A percentile compares a stretch with the other conserved stretches of the same genome.
Evolutionary conservation across 2,797 vertebrate genomes (phyloP).

Genomic region (Pseudocheirus occidentalis): DNA sequence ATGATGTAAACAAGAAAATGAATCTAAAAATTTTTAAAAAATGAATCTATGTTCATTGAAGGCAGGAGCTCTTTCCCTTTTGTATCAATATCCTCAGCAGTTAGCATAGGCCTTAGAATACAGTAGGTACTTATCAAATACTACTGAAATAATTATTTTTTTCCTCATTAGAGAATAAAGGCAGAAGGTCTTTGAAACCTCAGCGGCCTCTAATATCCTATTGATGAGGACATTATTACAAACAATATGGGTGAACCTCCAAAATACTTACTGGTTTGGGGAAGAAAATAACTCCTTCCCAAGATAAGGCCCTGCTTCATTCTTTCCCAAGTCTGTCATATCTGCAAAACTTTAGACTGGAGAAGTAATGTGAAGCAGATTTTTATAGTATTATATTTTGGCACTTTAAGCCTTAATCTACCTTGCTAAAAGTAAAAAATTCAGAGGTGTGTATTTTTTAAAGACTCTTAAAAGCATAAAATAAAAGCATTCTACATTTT

Average conservation of each 20-base stretch:
- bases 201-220: background rate
- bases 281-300: background rate
- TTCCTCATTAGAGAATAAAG: background rate
- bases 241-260: background rate
- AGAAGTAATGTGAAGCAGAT: background rate
- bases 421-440: background rate
- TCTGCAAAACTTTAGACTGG: background rate
- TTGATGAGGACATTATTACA: background rate
- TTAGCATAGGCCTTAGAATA: background rate
- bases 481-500: background rate
- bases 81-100: background rate
- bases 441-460: background rate
- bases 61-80: background rate
- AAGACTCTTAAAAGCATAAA: background rate
- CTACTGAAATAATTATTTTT: background rate
- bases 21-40: too few species aligned
- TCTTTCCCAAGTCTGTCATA: background rate
- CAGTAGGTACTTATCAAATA: background rate
- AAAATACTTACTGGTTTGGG: background rate
- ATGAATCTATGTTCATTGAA: background rate
- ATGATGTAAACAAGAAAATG: too few species aligned
- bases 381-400: conserved; percentile 7
- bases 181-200: background rate
- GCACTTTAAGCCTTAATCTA: background rate
- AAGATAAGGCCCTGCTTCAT: background rate